phyloP scores from a whole-genome alignment of 2,888 invertebrate species.

The Tetragonula carbonaria region DNA sequence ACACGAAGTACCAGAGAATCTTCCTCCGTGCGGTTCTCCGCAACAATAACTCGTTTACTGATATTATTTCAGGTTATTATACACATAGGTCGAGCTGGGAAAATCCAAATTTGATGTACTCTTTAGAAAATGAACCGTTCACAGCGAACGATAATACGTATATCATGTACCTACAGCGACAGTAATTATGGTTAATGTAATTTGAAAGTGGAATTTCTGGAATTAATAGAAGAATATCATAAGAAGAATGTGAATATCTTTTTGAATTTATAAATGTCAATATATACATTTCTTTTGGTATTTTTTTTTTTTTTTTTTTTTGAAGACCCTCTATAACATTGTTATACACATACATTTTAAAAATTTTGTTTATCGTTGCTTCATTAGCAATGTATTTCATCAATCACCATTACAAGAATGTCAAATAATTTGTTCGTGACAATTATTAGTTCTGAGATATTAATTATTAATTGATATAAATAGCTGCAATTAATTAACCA shows the following conservation, averaged over 20 bases:
- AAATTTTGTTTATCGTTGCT: too few relatives aligned
- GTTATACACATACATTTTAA: too few relatives aligned
- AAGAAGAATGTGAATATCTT: neutral
- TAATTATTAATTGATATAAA: too few relatives aligned
- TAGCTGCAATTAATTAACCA: too few relatives aligned
- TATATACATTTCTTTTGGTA: neutral
- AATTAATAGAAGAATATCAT: neutral
- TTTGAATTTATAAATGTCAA: neutral
- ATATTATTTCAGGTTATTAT: slow-evolving; percentile 2
- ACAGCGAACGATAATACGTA: neutral
- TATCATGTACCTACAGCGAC: neutral
- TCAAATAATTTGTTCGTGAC: too few relatives aligned
- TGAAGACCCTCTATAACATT: neutral
- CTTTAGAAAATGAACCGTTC: neutral
- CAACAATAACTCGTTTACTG: slow-evolving; percentile 28
- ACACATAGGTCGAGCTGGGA: neutral
- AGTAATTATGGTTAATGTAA: neutral
- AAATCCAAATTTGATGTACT: neutral
- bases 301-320: neutral
- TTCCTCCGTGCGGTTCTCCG: slow-evolving; percentile 26
- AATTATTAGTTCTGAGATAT: too few relatives aligned
- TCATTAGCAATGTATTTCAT: too few relatives aligned
- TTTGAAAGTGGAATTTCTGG: neutral
- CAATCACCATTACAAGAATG: too few relatives aligned
- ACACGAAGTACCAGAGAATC: slow-evolving; percentile 31